Conservation (phyloP, 1,140 invertebrate genomes). For the Lepidurus apus region DNA sequence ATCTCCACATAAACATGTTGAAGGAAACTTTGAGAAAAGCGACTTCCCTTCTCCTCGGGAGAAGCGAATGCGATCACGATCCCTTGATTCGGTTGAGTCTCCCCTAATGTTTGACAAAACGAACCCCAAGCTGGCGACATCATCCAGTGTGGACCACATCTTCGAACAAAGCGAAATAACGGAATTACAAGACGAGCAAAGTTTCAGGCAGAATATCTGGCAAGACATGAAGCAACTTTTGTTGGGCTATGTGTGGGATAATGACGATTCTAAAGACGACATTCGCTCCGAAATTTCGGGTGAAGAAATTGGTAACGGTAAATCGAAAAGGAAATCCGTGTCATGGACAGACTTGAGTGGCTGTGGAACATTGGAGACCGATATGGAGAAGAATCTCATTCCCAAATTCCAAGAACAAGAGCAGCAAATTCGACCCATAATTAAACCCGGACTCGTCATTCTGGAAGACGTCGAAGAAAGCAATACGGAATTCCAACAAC, state of each 20-base stretch:
- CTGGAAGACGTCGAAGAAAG: neutral
- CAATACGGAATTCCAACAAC: neutral
- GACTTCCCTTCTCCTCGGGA: neutral
- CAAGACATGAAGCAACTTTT: constrained; percentile 15
- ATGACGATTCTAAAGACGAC: constrained; percentile 2
- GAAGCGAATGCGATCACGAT: neutral
- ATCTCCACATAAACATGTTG: neutral
- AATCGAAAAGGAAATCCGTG: constrained; percentile 2
- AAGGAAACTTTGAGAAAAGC: neutral
- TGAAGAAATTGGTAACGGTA: neutral
- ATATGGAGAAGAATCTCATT: neutral
- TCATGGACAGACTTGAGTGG: constrained; percentile 5
- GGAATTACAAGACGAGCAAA: neutral
- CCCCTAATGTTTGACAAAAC: neutral
- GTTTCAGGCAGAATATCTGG: neutral
- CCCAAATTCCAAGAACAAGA: neutral
- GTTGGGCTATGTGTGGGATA: neutral
- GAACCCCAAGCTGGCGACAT: neutral
- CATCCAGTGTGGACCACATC: neutral
- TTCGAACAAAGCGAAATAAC: neutral
- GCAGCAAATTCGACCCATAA: neutral
- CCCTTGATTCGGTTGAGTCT: neutral
- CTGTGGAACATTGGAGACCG: neutral
- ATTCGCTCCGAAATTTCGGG: neutral
- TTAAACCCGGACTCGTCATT: neutral